A percentile compares a stretch with the other conserved stretches of the same genome.
Evolutionary conservation across 2,113 vertebrate genomes (phyloP).

Genomic region (Dromiciops gliroides): DNA sequence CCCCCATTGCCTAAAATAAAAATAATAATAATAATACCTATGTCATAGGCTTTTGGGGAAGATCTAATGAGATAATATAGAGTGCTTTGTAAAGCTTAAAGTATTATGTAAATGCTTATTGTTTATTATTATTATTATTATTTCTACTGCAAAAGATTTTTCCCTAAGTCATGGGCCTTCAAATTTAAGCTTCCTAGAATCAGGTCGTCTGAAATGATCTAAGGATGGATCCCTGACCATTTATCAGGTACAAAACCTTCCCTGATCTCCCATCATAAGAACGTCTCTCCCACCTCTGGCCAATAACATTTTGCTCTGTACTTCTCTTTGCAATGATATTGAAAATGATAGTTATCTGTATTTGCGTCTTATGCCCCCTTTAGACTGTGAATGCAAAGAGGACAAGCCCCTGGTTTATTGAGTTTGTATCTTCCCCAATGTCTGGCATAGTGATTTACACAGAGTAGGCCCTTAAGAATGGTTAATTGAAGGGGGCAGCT

Average conservation of each 20-base stretch:
- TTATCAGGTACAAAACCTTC: background rate
- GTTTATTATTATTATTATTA: background rate
- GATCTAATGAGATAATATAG: no score
- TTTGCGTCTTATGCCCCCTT: background rate
- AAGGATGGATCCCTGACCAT: background rate
- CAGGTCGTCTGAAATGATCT: background rate
- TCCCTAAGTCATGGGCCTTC: background rate
- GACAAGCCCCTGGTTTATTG: background rate
- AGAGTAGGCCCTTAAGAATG: background rate
- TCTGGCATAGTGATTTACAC: background rate
- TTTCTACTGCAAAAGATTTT: background rate
- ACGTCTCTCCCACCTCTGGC: background rate
- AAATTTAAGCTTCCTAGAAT: background rate
- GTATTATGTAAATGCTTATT: no score
- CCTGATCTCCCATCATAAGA: background rate
- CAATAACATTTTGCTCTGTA: background rate
- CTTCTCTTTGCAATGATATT: background rate
- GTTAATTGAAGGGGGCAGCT: background rate
- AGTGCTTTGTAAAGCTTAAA: no score
- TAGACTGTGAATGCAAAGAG: background rate
- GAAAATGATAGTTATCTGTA: background rate
- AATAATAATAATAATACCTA: background rate
- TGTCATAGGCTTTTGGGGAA: background rate
- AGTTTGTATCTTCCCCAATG: background rate
- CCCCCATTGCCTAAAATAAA: no score